Percentiles rank a stretch among this genome's conserved stretches.
These are phyloP conservation scores for Pristionchus arcanus DNA, from an alignment of 2,888 invertebrate genomes.

Conservation along the genomic window DNA sequence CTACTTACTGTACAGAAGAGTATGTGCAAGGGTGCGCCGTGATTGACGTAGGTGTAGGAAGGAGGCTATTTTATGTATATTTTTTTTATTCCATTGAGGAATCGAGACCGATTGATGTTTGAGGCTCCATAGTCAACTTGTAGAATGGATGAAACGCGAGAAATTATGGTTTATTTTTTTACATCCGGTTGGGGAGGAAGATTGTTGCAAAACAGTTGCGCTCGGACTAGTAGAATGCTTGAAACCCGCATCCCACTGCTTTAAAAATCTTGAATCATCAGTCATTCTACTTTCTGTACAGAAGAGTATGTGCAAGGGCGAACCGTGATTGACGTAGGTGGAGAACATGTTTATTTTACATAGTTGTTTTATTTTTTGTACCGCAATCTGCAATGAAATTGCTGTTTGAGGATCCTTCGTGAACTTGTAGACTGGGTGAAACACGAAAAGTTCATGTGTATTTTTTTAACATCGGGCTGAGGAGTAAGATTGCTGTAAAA, in stretches of 20 bases:
- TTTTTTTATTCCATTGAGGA: too few species aligned
- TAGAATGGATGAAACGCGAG: neutral
- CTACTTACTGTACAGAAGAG: neutral
- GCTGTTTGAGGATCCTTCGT: neutral
- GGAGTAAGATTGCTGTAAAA: neutral
- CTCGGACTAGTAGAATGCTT: neutral
- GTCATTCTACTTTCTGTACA: too few species aligned
- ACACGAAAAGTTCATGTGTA: neutral
- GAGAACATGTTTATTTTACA: neutral
- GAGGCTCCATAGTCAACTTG: neutral
- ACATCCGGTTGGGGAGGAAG: neutral
- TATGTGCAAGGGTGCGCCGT: neutral
- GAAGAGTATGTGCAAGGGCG: neutral
- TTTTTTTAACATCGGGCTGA: neutral
- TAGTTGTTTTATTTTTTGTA: neutral
- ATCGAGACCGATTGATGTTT: neutral
- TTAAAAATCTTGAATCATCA: neutral
- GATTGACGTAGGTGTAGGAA: constrained; percentile 6
- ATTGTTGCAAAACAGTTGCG: neutral
- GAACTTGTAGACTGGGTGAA: neutral
- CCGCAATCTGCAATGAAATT: too few species aligned
- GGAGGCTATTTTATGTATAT: neutral
- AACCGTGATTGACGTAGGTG: constrained; percentile 13
- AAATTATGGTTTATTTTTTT: neutral
- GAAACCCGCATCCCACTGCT: neutral